A percentile compares a stretch with the other conserved stretches of the same genome.
phyloP scores from a whole-genome alignment of 1,140 invertebrate species.

The Myzus persicae region DNA sequence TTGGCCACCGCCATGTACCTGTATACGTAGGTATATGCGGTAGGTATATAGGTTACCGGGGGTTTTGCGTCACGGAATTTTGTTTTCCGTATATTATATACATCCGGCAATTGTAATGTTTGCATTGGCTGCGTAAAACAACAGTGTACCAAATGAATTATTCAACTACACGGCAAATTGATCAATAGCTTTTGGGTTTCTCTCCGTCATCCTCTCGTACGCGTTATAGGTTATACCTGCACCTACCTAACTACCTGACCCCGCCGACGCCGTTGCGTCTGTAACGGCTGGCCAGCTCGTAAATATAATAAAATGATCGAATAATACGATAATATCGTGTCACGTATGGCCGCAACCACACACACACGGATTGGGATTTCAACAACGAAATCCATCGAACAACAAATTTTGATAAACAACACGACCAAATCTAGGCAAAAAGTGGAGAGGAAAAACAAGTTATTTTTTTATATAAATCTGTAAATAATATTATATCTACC shows the following conservation, averaged over 20 bases:
- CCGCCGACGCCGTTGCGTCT: no score
- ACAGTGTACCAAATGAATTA: constrained; percentile 46
- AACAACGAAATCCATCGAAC: background rate
- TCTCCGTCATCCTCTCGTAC: background rate
- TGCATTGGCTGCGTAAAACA: constrained; percentile 26
- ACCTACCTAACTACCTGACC: background rate
- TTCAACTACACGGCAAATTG: constrained; percentile 47
- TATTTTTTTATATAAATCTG: background rate
- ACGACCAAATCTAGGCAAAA: no score
- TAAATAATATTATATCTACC: no score
- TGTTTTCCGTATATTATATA: constrained; percentile 1
- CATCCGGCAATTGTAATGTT: constrained; percentile 39
- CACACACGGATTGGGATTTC: background rate
- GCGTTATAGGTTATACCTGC: background rate
- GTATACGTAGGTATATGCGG: no score
- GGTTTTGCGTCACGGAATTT: constrained; percentile 29
- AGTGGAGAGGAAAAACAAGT: no score
- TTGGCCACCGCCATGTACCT: background rate
- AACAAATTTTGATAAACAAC: background rate
- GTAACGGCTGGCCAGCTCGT: no score
- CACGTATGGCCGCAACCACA: background rate
- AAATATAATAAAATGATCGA: no score
- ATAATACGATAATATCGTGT: background rate
- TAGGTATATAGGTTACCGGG: background rate
- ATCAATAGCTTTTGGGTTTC: constrained; percentile 44